Evolutionary conservation across 2,888 invertebrate species (phyloP).

Genomic region (Adelphocoris suturalis): DNA sequence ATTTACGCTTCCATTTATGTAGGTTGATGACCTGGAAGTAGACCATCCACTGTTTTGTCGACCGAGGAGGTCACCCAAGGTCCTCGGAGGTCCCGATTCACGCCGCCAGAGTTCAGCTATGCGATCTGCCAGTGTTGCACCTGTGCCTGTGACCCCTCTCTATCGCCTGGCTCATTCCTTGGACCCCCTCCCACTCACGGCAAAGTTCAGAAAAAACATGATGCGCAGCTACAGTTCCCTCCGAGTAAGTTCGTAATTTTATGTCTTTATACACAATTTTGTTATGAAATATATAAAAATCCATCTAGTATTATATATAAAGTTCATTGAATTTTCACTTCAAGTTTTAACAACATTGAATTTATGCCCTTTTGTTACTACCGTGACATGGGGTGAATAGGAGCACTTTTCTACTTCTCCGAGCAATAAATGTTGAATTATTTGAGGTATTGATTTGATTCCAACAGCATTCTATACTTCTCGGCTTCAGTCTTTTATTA

Average conservation of each 20-base stretch:
- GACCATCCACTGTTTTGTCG: conserved; percentile 89
- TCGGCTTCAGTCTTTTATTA: no score
- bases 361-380: no score
- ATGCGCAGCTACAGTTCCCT: conserved; percentile 77
- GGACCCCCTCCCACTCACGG: conserved; percentile 82
- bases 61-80: conserved; percentile 88
- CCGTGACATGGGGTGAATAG: no score
- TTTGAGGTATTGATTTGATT: no score
- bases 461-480: no score
- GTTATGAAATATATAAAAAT: no score
- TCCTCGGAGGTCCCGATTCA: conserved; percentile 83
- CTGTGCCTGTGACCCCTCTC: conserved; percentile 72
- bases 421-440: no score
- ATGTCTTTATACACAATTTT: no score
- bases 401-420: no score
- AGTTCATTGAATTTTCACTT: no score
- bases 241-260: conserved; percentile 75
- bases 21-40: conserved; percentile 84
- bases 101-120: conserved; percentile 82
- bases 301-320: no score
- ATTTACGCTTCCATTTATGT: not conserved
- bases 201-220: conserved; percentile 73
- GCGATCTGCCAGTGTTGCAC: conserved; percentile 68
- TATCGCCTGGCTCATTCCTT: conserved; percentile 81
- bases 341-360: no score